phyloP scores from a whole-genome alignment of 2,797 vertebrate species.

The Hybognathus amarus region DNA sequence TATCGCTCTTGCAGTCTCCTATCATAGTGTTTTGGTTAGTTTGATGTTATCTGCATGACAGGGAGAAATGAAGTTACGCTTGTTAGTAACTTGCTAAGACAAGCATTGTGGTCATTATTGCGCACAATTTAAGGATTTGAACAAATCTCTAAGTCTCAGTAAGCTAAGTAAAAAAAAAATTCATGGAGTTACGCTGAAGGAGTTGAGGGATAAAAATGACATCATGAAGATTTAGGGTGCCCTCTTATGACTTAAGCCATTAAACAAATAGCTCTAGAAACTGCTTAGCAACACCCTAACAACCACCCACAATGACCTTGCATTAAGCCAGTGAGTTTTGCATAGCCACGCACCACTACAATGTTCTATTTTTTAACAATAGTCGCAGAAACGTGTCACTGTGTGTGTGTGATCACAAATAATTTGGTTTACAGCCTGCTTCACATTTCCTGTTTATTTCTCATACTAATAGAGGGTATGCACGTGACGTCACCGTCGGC shows the following conservation, averaged over 20 bases:
- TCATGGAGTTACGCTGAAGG: background rate
- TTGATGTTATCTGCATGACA: constrained; percentile 9
- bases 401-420: background rate
- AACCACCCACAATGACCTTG: background rate
- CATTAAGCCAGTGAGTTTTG: too few relatives aligned
- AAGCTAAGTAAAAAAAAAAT: background rate
- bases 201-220: too few relatives aligned
- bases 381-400: background rate
- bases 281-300: background rate
- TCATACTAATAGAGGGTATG: too few relatives aligned
- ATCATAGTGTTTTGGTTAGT: background rate
- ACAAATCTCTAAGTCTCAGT: background rate
- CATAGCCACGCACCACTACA: too few relatives aligned
- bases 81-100: background rate
- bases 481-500: too few relatives aligned
- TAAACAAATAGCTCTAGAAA: background rate
- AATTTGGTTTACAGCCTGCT: background rate
- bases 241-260: background rate
- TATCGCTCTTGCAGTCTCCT: background rate
- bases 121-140: background rate
- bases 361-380: background rate
- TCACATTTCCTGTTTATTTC: constrained; percentile 5
- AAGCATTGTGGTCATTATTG: background rate
- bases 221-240: background rate
- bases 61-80: background rate